Evolutionary conservation across 2,888 invertebrate species (phyloP), one percentile per base, ranked within the genome.

Genomic region (Luperina testacea): DNA sequence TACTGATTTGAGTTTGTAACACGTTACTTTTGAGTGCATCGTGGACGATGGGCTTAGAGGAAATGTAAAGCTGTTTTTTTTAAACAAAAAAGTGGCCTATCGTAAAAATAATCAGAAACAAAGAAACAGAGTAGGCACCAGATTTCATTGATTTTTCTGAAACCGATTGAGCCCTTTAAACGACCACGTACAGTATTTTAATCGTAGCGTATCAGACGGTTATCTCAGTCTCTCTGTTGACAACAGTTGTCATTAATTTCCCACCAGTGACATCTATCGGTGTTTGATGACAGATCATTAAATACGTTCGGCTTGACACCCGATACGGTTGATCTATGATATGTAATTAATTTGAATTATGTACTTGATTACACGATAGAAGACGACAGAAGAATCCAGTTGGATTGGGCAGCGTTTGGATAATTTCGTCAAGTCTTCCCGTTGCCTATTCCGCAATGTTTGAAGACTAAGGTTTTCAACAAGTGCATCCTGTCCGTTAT

Each of bases 281-380:
- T 48, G 48, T 38, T 32, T 48, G 77, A 57, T 77, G 80, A 80
- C 68, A 82, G 38, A 76, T 57, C 53, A 82, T 82, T 76, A 82
- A 76, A 57, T 42, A 75, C 17, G 20, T 45, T 24, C n/a, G 7
- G 24, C 42, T 68, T 72, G 32, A 68, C 57, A 69, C 17, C 48
- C 68, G 76, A 80, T 45, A 53, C 17, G 38, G 45, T 61, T 75
- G 59, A 82, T 67, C 51, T 61, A 20, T 24, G 68, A 38, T 51
- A 67, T 15, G 45, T 75, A 57, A 63, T 15, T 64, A 38, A 82
- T 75, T 61, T 67, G 15, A 59, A 42, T 59, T 72, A 24, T 27
- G 11, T 24, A 24, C n/a, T 15, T 17, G 53, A 38, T 63, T 27
- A 45, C 3, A 57, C n/a, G 32, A 38, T 24, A 24, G 2, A 64